Evolutionary conservation across 2,113 vertebrate species (phyloP), one percentile per base, ranked within the genome.

Genomic region (Scytalopus superciliaris): DNA sequence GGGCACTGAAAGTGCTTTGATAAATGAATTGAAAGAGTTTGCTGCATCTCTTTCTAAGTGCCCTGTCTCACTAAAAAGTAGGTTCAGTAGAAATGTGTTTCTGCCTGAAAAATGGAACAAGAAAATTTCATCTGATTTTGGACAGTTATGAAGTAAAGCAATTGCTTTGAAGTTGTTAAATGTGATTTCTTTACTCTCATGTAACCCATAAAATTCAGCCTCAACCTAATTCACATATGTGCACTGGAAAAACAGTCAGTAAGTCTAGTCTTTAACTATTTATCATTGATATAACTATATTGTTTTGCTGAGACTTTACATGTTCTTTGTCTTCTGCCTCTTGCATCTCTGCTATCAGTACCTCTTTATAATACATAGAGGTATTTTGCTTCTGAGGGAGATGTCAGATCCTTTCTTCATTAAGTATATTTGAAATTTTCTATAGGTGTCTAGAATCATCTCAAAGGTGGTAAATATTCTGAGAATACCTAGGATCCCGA

Each of bases 11-110:
- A 93, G 87, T 66, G 74, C 90, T 96, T 96, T 96, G 93, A 92
- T 90, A 92, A 95, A 66, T 76, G 76, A 96, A 93, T 93, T 93
- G 94, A 95, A 95, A 95, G 92, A 78, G 42, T 92, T 93, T 86
- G 77, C 88, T 89, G 50, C 73, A 82, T 73, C 25, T 90, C 55
- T 60, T 60, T 52, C 60, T 87, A 94, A 87, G 80, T 64, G 66
- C n/a, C 60, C 40, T 62, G 49, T 87, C 80, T 84, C 86, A 67
- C 37, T 87, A 85, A 93, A 93, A 89, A 66, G n/a, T 33, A 17
- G 19, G 4, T 53, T 92, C 75, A 84, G 35, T 81, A 89, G 60
- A 90, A 89, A 70, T 28, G n/a, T 69, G 19, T 67, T 86, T 90
- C 88, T 62, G 19, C 56, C 40, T 86, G 66, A 81, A 89, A 95